phyloP scores from a whole-genome alignment of 2,113 vertebrate species.

The Rhabdornis inornatus region DNA sequence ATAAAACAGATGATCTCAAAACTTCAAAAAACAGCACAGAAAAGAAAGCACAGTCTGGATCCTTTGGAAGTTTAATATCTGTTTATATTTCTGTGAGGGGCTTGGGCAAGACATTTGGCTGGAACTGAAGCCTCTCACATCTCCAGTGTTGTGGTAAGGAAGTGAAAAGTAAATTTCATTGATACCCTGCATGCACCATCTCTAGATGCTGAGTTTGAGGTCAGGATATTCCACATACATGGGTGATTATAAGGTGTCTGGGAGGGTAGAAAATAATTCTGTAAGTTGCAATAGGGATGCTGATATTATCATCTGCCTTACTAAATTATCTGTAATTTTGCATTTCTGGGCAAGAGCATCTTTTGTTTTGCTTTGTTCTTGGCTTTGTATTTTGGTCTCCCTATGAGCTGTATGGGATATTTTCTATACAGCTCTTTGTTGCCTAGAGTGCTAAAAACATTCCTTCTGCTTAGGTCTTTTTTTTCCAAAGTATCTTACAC shows the following conservation, averaged over 20 bases:
- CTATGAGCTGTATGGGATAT: rapidly evolving
- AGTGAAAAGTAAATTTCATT: conserved; percentile 31
- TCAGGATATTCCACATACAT: not conserved
- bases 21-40: conserved; percentile 42
- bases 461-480: not conserved
- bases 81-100: conserved; percentile 9
- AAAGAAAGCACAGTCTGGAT: conserved; percentile 22
- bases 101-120: not conserved
- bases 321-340: not conserved
- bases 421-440: not conserved
- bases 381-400: not conserved
- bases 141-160: conserved; percentile 18
- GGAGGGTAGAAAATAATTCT: not conserved
- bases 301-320: not conserved
- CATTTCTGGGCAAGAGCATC: not conserved
- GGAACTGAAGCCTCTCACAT: conserved; percentile 19
- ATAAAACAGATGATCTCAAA: conserved; percentile 68
- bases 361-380: not conserved
- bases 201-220: not conserved
- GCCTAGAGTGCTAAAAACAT: not conserved
- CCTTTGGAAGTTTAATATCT: conserved; percentile 68
- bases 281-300: not conserved
- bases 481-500: not conserved
- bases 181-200: not conserved
- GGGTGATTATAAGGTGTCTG: not conserved